Base-by-base conservation (phyloP, 2,113 vertebrate species). In the Triplophysa siluroides region DNA sequence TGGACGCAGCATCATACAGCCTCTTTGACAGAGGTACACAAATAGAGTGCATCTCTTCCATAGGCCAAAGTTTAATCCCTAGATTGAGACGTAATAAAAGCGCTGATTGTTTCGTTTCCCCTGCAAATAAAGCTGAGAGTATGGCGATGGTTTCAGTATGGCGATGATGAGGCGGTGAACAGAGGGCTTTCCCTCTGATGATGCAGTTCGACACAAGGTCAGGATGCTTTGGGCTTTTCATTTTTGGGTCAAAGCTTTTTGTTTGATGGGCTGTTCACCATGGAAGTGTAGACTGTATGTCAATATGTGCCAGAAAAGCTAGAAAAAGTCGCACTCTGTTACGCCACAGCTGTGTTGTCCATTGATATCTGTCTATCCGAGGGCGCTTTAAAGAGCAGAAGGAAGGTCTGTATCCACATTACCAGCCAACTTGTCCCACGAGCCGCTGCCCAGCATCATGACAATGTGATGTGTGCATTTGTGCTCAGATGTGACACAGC, bases 1-100 rank as follows among this genome's bases (percentile, higher is more conserved):
- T 81, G 79, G 85, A 83, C 83, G 78, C 65, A 83, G 81, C 62
- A 83, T 87, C 85, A 83, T 62, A 72, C 64, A n/a, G 8, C 19
- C 19, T 18, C 76, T 74, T 21, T 18, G 38, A 41, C 67, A 52
- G 76, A 78, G 33, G 33, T 38, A 75, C 29, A 33, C 14, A 56
- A n/a, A 69, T 43, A 79, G 81, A 78, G 71, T 66, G 68, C 71
- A 74, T 78, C 60, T 56, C 66, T 76, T 79, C 50, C 61, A 62
- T 21, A n/a, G 62, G 77, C 66, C 52, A 82, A 67, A 80, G 83
- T 79, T 77, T 82, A 84, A 82, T 84, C 74, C 61, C 62, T 85
- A 58, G 21, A 76, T 79, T 67, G 73, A 65, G 77, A 82, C 23
- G 29, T 50, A 76, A 72, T 78, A 76, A 60, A 82, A n/a, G 50